Conservation (phyloP, 2,113 vertebrate genomes). For the Spizaetus ornatus region DNA sequence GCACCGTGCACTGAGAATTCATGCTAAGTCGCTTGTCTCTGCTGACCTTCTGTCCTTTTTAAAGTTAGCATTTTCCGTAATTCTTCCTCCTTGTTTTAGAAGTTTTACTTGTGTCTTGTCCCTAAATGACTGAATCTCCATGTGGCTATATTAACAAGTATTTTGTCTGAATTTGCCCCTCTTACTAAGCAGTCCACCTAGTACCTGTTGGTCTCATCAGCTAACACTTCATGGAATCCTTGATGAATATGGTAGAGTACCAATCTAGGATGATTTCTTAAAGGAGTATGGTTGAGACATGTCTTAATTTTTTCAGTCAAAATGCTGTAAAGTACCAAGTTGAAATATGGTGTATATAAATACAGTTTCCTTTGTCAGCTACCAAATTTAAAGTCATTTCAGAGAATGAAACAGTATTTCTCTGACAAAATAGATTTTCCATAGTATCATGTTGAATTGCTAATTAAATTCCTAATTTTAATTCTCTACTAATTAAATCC, state of each 20-base stretch:
- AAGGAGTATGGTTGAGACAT: neutral
- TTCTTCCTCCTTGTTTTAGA: neutral
- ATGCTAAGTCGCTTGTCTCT: neutral
- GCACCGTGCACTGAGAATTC: neutral
- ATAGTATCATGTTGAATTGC: neutral
- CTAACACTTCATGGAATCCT: neutral
- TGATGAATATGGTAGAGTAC: neutral
- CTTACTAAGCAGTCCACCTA: neutral
- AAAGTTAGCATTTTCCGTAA: neutral
- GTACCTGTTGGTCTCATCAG: neutral
- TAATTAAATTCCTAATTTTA: neutral
- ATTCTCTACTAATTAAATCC: neutral
- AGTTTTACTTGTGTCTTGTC: neutral
- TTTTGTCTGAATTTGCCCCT: neutral
- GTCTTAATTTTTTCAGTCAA: neutral
- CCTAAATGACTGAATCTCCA: neutral
- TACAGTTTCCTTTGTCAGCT: neutral
- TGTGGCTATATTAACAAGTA: neutral
- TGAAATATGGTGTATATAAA: neutral
- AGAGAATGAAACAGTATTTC: neutral
- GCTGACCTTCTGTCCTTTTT: neutral
- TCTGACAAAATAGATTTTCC: neutral
- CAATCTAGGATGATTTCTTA: neutral
- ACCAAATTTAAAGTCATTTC: neutral
- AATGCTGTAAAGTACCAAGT: neutral